These are phyloP conservation scores for Plusia festucae DNA, from an alignment of 2,888 invertebrate genomes.

Conservation along the genomic window DNA sequence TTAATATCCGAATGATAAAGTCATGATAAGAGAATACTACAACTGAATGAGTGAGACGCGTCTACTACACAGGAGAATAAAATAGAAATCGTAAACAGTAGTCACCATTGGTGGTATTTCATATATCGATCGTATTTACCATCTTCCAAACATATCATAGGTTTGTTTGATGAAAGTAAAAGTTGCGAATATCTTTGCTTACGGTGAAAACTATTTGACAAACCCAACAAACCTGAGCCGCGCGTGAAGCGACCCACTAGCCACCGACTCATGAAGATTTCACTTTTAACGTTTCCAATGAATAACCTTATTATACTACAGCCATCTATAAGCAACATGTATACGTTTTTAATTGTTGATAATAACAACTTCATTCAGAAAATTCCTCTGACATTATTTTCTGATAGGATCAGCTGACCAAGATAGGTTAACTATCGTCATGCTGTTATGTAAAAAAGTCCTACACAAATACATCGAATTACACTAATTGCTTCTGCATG, in stretches of 20 bases:
- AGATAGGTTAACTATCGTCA: constrained; percentile 69
- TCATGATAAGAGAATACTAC: constrained; percentile 14
- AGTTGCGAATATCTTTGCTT: constrained; percentile 74
- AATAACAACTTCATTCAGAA: constrained; percentile 41
- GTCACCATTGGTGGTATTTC: not conserved
- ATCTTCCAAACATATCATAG: constrained; percentile 54
- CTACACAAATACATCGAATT: constrained; percentile 23
- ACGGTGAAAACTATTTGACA: constrained; percentile 82
- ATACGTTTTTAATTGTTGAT: constrained; percentile 25
- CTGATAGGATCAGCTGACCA: constrained; percentile 69
- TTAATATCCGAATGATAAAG: constrained; percentile 8
- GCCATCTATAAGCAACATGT: constrained; percentile 8
- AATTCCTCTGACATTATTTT: constrained; percentile 27
- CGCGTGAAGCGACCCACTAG: constrained; percentile 80
- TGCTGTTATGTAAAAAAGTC: constrained; percentile 70
- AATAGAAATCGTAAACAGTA: constrained; percentile 6
- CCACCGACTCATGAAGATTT: constrained; percentile 80
- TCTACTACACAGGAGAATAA: not conserved
- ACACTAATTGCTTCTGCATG: constrained; percentile 33
- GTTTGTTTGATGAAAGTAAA: constrained; percentile 83
- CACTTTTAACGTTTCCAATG: constrained; percentile 83
- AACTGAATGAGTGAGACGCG: not conserved
- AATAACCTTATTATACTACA: constrained; percentile 63
- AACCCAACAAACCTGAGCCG: constrained; percentile 82
- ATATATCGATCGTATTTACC: constrained; percentile 18